Percentiles rank a stretch among this genome's conserved stretches.
Evolutionary conservation across 1,140 invertebrate genomes (phyloP).

Genomic region (Nylanderia fulva): DNA sequence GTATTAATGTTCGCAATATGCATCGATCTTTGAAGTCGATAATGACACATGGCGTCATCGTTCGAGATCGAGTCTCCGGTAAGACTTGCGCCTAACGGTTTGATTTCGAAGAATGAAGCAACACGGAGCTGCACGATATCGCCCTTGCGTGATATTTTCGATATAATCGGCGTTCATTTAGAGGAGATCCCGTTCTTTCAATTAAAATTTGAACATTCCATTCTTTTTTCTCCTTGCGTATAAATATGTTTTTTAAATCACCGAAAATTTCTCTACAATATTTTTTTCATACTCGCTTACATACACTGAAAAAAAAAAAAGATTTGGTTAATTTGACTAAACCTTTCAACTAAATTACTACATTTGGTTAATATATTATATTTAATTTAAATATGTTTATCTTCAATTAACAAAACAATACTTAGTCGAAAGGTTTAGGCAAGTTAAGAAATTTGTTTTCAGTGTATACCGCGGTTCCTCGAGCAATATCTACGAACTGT

Average conservation of each 20-base stretch:
- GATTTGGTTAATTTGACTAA: too few species aligned
- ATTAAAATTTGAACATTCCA: not conserved
- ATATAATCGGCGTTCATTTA: not conserved
- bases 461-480: too few species aligned
- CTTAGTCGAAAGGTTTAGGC: too few species aligned
- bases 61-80: not conserved
- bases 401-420: too few species aligned
- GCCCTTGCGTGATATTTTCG: not conserved
- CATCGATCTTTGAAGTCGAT: constrained; percentile 30
- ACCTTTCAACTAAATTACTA: too few species aligned
- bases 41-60: constrained; percentile 6
- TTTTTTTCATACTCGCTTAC: too few species aligned
- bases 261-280: not conserved
- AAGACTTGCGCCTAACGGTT: not conserved
- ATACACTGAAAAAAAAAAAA: too few species aligned
- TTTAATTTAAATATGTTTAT: too few species aligned
- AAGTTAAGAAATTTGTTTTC: too few species aligned
- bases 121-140: not conserved
- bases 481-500: not conserved
- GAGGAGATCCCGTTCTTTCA: not conserved
- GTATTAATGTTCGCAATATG: constrained; percentile 20
- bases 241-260: not conserved
- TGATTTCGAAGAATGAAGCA: not conserved
- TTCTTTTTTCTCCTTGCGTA: not conserved
- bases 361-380: too few species aligned